Base-by-base conservation (phyloP, 1,140 invertebrate species). In the Pseudobourletiella spinata region DNA sequence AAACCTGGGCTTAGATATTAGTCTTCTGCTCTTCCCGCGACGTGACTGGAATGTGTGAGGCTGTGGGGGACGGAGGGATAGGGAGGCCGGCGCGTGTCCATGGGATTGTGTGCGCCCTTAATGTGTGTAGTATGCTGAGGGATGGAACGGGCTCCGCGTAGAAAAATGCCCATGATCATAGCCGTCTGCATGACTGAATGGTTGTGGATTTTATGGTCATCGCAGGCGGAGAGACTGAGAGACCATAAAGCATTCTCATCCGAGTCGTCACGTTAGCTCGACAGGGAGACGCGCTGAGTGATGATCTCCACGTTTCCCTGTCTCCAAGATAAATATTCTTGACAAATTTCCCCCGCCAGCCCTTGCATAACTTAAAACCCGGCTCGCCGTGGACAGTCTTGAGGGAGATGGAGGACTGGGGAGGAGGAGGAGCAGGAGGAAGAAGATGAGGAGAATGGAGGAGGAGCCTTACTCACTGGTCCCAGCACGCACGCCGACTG, bases 321-420 rank as follows among this genome's bases (percentile, higher is more conserved):
- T 61, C 59, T 32, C 24, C 18, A 22, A 61, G 48, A 61, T 61
- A 61, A 61, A 61, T 61, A 61, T 61, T 61, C 59, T 61, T 61
- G 59, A 61, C 59, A 61, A 61, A 61, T 61, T 61, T 50, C 50
- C n/a, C 35, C 35, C n/a, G 35, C 35, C 35, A 39, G 35, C n/a
- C 35, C 35, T 39, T 39, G 35, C 35, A 39, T 39, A 11, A 39
- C 32, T 39, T 39, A 39, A 39, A n/a, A n/a, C n/a, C n/a, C n/a
- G n/a, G n/a, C n/a, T n/a, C n/a, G n/a, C n/a, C n/a, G n/a, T n/a
- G n/a, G n/a, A n/a, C n/a, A n/a, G n/a, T n/a, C n/a, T n/a, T n/a
- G n/a, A n/a, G n/a, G n/a, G n/a, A n/a, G n/a, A n/a, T n/a, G n/a
- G n/a, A n/a, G n/a, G n/a, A n/a, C n/a, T n/a, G n/a, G n/a, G n/a